Percentiles rank a stretch among this genome's conserved stretches.
These are phyloP conservation scores for Ciona savignyi DNA, from an alignment of 23 tunicate species.

Conservation along the genomic window DNA sequence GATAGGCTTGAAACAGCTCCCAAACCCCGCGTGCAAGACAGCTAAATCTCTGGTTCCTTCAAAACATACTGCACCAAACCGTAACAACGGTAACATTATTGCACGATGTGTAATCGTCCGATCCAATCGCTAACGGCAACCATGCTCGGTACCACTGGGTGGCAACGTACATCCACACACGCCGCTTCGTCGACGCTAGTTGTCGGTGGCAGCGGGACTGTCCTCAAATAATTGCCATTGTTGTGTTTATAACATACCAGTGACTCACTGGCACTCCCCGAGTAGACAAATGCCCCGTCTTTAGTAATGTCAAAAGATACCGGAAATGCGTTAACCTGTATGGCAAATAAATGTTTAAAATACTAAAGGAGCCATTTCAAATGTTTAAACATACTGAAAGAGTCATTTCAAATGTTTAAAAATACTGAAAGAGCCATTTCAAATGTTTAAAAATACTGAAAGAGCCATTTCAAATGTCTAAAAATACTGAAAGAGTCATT, in stretches of 20 bases:
- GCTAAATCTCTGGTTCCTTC: background rate
- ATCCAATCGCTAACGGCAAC: conserved; percentile 82
- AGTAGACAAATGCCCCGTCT: conserved; percentile 65
- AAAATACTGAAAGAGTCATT: conserved; percentile 17
- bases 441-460: conserved; percentile 55
- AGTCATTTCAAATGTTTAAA: no score
- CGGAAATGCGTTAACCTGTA: conserved; percentile 66
- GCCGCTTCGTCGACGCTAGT: conserved; percentile 15
- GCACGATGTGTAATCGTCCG: conserved; percentile 26
- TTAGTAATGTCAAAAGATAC: conserved; percentile 58
- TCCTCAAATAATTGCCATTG: conserved; percentile 43
- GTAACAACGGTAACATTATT: background rate
- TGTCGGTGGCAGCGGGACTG: conserved; percentile 25
- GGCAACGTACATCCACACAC: conserved; percentile 50
- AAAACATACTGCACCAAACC: conserved; percentile 15
- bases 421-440: no score
- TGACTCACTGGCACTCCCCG: conserved; percentile 75
- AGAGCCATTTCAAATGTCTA: conserved; percentile 47
- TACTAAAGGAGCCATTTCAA: no score
- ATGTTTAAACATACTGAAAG: no score
- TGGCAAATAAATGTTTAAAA: background rate
- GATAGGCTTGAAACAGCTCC: background rate
- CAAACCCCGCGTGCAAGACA: background rate
- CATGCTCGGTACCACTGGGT: conserved; percentile 71
- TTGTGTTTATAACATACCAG: conserved; percentile 72